Base-by-base conservation (phyloP, 2,113 vertebrate species). In the Nothobranchius furzeri region DNA sequence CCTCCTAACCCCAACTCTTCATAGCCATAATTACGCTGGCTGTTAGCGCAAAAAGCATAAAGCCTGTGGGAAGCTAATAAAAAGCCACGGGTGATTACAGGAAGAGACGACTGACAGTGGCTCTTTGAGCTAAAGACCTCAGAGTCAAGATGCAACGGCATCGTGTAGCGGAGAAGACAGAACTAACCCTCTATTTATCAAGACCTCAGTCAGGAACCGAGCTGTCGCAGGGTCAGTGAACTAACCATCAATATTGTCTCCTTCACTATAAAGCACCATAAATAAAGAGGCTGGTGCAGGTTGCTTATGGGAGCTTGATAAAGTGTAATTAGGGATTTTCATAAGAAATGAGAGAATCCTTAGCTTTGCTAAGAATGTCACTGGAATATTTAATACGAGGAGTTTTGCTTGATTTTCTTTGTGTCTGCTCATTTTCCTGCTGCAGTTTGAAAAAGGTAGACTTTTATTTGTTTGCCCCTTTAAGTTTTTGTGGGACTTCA, bases 61-160 rank as follows among this genome's bases (percentile, higher is more conserved):
- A 70, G 83, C 81, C 83, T 14, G 63, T 67, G 71, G 68, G 81
- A 84, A 64, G 64, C 69, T 80, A 85, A 87, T 80, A 81, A 87
- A 86, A 64, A 78, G 79, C 47, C 63, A 66, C 77, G 60, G 62
- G 61, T 84, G 72, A 77, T 75, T 81, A 71, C 80, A 67, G 70
- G 70, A 80, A 60, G 66, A 81, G 73, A 76, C 69, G 84, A 25
- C 20, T 84, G 80, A 78, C 50, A 20, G 69, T 35, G 42, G 71
- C 63, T 79, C 75, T 80, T 62, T 65, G 68, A 80, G 72, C 73
- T 49, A 70, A 62, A 20, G 63, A 84, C 79, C 73, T 79, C 70
- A 57, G 54, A 68, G 82, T 86, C 76, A 40, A 48, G 49, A 68
- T 65, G 47, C 71, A 53, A 52, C 51, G 58, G 17, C 56, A 57